Conservation (phyloP, 2,888 invertebrate species). For the Xylota segnis region DNA sequence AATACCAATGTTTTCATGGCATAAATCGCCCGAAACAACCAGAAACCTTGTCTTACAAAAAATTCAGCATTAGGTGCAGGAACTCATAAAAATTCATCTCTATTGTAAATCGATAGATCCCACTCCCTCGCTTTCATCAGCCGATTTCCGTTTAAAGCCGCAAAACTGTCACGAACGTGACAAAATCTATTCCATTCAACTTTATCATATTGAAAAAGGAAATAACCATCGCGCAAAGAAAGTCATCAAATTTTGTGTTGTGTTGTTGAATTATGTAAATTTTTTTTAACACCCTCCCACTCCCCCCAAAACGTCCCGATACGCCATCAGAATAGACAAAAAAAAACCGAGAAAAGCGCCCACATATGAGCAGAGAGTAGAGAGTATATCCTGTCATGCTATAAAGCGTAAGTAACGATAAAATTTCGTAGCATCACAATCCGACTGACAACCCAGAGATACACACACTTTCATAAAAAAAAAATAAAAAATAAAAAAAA, state of each 20-base stretch:
- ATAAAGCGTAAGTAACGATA: constrained; percentile 68
- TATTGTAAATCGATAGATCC: constrained; percentile 35
- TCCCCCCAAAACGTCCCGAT: not conserved
- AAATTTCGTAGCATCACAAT: constrained; percentile 58
- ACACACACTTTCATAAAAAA: not conserved
- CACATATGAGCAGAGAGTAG: not conserved
- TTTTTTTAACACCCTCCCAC: constrained; percentile 4
- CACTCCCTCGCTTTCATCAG: constrained; percentile 4
- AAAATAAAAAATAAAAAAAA: not conserved
- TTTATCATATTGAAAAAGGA: constrained; percentile 67
- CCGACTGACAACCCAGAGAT: constrained; percentile 34
- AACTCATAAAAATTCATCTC: constrained; percentile 23
- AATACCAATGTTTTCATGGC: too few species aligned
- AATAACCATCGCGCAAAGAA: constrained; percentile 59
- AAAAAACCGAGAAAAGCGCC: not conserved
- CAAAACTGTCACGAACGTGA: constrained; percentile 73
- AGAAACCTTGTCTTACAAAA: too few species aligned
- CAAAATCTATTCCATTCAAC: constrained; percentile 71
- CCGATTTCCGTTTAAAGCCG: constrained; percentile 53
- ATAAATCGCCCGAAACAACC: too few species aligned
- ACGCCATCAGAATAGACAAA: constrained; percentile 6
- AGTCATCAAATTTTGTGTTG: constrained; percentile 68
- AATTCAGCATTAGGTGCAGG: not conserved
- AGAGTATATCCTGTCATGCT: constrained; percentile 51
- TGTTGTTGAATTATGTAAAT: constrained; percentile 72